Conservation (phyloP, 2,888 invertebrate genomes). For the Sthenelais limicola region DNA sequence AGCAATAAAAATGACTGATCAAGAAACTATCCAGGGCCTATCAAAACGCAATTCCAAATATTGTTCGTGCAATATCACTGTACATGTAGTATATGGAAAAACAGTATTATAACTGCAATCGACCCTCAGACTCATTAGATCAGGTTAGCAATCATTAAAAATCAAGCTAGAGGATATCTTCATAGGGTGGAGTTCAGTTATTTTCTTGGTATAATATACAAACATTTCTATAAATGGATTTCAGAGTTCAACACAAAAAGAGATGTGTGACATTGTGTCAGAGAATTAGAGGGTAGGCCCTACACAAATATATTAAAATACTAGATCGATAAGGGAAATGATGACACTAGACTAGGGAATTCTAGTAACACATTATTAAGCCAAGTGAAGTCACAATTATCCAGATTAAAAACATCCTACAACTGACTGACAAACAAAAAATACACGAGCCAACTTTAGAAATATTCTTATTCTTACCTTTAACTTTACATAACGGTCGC, state of each 20-base stretch:
- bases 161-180: no score
- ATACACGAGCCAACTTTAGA: background rate
- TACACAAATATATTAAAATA: background rate
- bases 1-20: no score
- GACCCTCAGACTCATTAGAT: no score
- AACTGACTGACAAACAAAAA: background rate
- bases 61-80: no score
- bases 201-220: no score
- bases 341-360: background rate
- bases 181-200: no score
- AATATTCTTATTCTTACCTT: conserved; percentile 77
- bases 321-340: background rate
- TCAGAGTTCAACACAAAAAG: background rate
- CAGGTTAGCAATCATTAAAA: no score
- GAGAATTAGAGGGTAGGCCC: background rate
- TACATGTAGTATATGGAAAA: no score
- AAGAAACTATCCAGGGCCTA: no score
- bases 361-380: background rate
- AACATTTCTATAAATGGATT: background rate
- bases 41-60: no score
- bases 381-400: no score
- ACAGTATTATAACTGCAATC: no score
- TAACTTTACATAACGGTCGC: conserved; percentile 96
- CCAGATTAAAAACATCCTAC: background rate
- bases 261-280: background rate